A percentile compares a stretch with the other conserved stretches of the same genome.
These are phyloP conservation scores for Catamblyrhynchus diadema DNA, from an alignment of 2,797 vertebrate genomes.

Conservation along the genomic window DNA sequence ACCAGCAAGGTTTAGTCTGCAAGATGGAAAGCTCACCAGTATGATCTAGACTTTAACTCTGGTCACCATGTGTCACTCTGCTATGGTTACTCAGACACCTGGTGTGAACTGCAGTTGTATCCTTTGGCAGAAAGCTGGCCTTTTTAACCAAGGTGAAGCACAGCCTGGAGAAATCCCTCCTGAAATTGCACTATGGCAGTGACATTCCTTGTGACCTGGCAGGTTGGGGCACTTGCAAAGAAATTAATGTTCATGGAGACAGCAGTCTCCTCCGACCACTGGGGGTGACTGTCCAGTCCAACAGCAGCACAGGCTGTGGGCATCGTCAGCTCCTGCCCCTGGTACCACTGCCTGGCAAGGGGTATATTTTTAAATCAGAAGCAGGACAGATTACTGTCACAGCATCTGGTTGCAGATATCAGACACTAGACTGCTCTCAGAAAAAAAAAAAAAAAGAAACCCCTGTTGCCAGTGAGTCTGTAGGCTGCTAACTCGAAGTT, in stretches of 20 bases:
- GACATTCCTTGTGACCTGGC: background rate
- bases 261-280: background rate
- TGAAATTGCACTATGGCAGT: background rate
- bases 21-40: background rate
- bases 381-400: background rate
- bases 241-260: background rate
- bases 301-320: background rate
- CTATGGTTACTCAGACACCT: background rate
- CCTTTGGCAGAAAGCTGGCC: background rate
- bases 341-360: background rate
- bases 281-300: background rate
- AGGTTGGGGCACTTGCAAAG: background rate
- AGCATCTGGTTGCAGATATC: background rate
- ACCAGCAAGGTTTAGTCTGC: accelerated
- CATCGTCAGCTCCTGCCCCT: background rate
- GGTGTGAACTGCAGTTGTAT: background rate
- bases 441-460: background rate
- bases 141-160: background rate
- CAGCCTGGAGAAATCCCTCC: background rate
- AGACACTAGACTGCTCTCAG: background rate
- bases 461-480: background rate
- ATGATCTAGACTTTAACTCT: background rate
- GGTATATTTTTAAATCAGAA: background rate
- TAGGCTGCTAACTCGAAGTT: background rate
- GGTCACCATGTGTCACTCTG: background rate